Evolutionary conservation across 2,113 vertebrate species (phyloP).

Genomic region (Crotalus tigris): DNA sequence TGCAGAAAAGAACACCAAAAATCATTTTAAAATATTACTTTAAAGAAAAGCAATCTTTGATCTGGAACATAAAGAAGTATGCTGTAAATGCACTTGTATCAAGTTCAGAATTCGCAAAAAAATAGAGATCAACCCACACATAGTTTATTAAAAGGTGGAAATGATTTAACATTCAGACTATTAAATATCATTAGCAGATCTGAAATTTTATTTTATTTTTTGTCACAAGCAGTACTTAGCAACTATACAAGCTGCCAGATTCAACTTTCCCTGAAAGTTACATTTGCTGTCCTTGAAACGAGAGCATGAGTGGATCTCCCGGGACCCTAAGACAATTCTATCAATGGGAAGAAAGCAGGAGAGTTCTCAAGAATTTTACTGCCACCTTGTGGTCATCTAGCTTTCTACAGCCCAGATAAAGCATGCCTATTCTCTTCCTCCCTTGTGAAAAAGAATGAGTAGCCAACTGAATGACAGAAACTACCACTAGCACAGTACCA

Average conservation of each 20-base stretch:
- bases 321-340: neutral
- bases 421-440: neutral
- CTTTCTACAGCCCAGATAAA: neutral
- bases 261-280: neutral
- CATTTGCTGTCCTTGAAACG: neutral
- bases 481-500: neutral
- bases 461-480: neutral
- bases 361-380: neutral
- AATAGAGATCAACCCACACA: neutral
- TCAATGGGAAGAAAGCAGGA: neutral
- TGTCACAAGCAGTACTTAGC: neutral
- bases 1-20: neutral
- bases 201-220: neutral
- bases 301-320: neutral
- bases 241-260: neutral
- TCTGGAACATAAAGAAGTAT: neutral
- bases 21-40: neutral
- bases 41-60: neutral
- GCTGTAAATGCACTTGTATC: neutral
- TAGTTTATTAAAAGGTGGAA: neutral
- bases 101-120: neutral
- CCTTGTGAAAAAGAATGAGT: neutral
- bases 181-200: constrained; percentile 8
- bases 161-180: neutral
- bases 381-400: neutral